phyloP scores from a whole-genome alignment of 2,113 vertebrate genomes.

The Todiramphus chloris region DNA sequence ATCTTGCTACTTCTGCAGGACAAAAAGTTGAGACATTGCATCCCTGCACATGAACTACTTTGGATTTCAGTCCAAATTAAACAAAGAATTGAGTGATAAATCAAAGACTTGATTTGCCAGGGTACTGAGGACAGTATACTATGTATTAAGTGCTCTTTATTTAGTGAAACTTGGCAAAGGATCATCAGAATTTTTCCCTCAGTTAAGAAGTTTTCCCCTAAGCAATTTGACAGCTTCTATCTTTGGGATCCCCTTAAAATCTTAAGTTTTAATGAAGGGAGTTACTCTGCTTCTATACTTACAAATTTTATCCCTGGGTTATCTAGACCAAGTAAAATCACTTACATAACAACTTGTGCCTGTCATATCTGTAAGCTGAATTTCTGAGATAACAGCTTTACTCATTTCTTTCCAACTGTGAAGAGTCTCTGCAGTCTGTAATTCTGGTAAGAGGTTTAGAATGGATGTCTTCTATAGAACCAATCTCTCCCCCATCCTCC shows the following conservation, averaged over 20 bases:
- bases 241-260: constrained; percentile 31
- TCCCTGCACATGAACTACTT: background rate
- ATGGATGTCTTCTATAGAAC: constrained; percentile 37
- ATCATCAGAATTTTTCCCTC: background rate
- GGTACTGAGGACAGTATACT: background rate
- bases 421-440: constrained; percentile 56
- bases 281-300: constrained; percentile 24
- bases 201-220: background rate
- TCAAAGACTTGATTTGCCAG: background rate
- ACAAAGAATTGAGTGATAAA: background rate
- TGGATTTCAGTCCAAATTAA: background rate
- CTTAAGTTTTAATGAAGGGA: constrained; percentile 15
- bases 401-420: constrained; percentile 68
- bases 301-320: constrained; percentile 38
- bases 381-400: constrained; percentile 72
- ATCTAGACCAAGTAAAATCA: constrained; percentile 62
- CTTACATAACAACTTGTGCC: constrained; percentile 63
- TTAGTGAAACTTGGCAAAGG: background rate
- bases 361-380: constrained; percentile 65
- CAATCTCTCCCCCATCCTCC: constrained; percentile 33
- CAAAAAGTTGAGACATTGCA: background rate
- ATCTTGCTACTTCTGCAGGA: background rate
- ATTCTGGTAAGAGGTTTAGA: constrained; percentile 65
- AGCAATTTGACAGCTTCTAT: constrained; percentile 37
- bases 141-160: background rate